A percentile compares a stretch with the other conserved stretches of the same genome.
phyloP scores from a whole-genome alignment of 2,797 vertebrate species.

The Sarcoramphus papa region DNA sequence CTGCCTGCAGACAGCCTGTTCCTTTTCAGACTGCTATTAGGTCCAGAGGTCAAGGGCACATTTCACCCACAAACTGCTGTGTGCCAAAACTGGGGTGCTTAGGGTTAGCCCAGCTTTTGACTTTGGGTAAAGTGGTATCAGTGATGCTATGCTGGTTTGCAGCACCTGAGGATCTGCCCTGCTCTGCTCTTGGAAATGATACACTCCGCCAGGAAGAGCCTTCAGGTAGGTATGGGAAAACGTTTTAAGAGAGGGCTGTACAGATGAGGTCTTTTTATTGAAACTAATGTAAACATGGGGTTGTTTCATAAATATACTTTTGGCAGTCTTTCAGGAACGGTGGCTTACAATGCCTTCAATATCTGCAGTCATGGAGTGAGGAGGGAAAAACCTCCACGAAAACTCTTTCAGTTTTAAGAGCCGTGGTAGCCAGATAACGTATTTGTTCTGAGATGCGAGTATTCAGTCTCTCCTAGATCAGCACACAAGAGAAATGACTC shows the following conservation, averaged over 20 bases:
- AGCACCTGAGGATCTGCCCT: neutral
- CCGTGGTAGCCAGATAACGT: neutral
- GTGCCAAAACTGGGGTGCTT: neutral
- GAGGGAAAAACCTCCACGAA: no score
- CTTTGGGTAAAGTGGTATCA: neutral
- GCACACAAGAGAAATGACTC: neutral
- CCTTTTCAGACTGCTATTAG: neutral
- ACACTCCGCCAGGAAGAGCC: neutral
- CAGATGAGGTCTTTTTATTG: neutral
- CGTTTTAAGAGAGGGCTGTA: neutral
- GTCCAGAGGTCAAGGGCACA: neutral
- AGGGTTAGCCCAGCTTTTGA: neutral
- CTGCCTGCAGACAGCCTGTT: neutral
- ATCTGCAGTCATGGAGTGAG: no score
- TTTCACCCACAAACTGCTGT: neutral
- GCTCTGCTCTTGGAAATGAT: neutral
- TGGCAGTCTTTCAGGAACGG: no score
- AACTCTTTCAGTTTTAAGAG: no score
- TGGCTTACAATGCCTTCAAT: no score
- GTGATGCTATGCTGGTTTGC: neutral
- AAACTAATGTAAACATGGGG: neutral
- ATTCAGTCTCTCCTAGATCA: neutral
- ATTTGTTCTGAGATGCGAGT: neutral
- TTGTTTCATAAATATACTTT: neutral
- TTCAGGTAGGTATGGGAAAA: neutral